phyloP scores from a whole-genome alignment of 2,888 invertebrate genomes.

The Biston stratarius region DNA sequence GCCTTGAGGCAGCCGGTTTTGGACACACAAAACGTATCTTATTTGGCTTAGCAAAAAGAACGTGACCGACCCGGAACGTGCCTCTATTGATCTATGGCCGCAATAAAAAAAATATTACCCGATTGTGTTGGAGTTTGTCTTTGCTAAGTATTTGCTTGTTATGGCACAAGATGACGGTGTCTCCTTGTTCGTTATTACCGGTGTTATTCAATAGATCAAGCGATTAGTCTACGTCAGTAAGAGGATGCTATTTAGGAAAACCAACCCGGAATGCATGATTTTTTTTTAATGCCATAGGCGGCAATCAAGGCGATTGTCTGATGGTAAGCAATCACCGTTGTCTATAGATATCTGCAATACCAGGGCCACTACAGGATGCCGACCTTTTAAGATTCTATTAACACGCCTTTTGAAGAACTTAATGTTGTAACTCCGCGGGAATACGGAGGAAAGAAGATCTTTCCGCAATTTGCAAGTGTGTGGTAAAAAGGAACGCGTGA shows the following conservation, averaged over 20 bases:
- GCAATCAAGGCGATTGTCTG: too few relatives aligned
- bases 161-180: conserved; percentile 12
- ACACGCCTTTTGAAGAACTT: too few relatives aligned
- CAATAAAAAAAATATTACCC: conserved; percentile 34
- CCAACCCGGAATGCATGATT: not conserved
- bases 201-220: not conserved
- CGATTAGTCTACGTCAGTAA: not conserved
- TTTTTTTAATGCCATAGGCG: too few relatives aligned
- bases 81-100: conserved; percentile 43
- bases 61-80: conserved; percentile 63
- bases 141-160: conserved; percentile 16
- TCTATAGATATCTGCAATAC: too few relatives aligned
- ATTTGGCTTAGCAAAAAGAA: conserved; percentile 68
- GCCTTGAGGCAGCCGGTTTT: conserved; percentile 72
- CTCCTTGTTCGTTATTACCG: not conserved
- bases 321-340: too few relatives aligned
- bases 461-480: too few relatives aligned
- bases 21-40: conserved; percentile 66
- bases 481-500: too few relatives aligned
- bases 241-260: not conserved
- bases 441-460: too few relatives aligned
- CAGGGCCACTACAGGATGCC: too few relatives aligned
- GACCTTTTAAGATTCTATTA: too few relatives aligned
- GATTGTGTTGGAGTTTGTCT: conserved; percentile 13
- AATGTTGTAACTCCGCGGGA: too few relatives aligned